Base-by-base conservation (phyloP, 2,888 invertebrate genomes). In the Lapara coniferarum region DNA sequence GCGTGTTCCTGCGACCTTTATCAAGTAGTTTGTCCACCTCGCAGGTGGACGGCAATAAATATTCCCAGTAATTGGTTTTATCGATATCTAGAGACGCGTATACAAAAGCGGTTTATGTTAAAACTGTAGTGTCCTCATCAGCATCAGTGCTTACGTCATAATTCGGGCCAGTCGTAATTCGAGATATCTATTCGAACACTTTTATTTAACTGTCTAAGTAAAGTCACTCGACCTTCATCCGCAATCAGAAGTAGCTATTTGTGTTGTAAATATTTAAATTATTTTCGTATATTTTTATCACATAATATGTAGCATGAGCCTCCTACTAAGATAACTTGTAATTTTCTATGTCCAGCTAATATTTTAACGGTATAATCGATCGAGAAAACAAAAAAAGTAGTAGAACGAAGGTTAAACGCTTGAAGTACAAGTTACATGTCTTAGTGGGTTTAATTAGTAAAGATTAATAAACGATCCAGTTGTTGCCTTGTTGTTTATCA, bases 191-290 rank as follows among this genome's bases (percentile, higher is more conserved):
- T 49, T 49, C 49, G 63, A 4, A 19, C 49, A 49, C 7, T 19
- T 49, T 63, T 63, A 46, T 63, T 46, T 19, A 63, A 63, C 46
- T 37, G 8, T 37, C 5, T 63, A 63, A 49, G 63, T 63, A 63
- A 63, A 63, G 25, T 12, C 13, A 19, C 13, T 49, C 49, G 63
- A 46, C 63, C 63, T 63, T 63, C 46, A 63, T 12, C 13, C 19
- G 46, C 49, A 19, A 4, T 30, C 46, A 16, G 19, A 19, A 19
- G 49, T 7, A 51, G 78, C 77, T 80, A 81, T 71, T 66, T 57
- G 68, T 72, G 73, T 72, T 66, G 53, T 69, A 63, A 63, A 49
- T 49, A 63, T 49, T 63, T 63, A 46, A 46, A 63, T 63, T 63
- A 46, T 8, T 0, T 19, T 46, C 6, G 16, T 46, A 19, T 44